phyloP scores from a whole-genome alignment of 2,797 vertebrate genomes.

The Mallotus villosus region DNA sequence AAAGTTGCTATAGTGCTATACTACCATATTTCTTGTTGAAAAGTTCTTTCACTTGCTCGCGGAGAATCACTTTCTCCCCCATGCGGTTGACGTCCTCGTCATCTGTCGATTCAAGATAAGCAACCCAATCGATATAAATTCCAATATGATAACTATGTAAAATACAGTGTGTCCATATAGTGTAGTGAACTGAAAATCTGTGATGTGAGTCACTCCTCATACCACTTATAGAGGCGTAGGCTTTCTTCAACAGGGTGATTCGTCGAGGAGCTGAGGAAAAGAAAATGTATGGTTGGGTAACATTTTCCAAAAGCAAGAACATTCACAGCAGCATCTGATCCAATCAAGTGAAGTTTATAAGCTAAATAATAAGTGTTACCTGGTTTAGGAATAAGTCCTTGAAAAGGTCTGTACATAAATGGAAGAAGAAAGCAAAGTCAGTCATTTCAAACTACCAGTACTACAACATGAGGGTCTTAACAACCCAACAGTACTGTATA shows the following conservation, averaged over 20 bases:
- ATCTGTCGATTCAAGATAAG: conserved; percentile 68
- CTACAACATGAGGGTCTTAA: neutral
- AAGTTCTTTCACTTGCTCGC: conserved; percentile 96
- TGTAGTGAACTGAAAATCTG: neutral
- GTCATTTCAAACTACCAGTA: neutral
- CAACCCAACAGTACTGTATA: too few species aligned
- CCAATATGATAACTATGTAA: too few species aligned
- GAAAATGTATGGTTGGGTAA: neutral
- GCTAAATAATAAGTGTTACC: conserved; percentile 71
- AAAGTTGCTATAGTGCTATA: conserved; percentile 26
- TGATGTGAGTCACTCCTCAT: conserved; percentile 48
- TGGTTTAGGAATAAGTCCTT: conserved; percentile 98
- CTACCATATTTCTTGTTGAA: conserved; percentile 98
- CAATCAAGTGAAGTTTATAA: neutral
- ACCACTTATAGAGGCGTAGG: conserved; percentile 84
- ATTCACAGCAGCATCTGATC: neutral
- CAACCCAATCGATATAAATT: neutral
- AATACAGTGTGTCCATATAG: too few species aligned
- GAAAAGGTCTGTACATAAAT: conserved; percentile 86
- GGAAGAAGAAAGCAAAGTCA: conserved; percentile 15
- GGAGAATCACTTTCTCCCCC: conserved; percentile 95
- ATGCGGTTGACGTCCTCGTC: conserved; percentile 93
- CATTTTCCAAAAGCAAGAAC: too few species aligned
- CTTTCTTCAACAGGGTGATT: conserved; percentile 87
- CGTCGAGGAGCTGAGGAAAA: conserved; percentile 78